phyloP scores from a whole-genome alignment of 1,140 invertebrate genomes.

The Eriosoma lanigerum region DNA sequence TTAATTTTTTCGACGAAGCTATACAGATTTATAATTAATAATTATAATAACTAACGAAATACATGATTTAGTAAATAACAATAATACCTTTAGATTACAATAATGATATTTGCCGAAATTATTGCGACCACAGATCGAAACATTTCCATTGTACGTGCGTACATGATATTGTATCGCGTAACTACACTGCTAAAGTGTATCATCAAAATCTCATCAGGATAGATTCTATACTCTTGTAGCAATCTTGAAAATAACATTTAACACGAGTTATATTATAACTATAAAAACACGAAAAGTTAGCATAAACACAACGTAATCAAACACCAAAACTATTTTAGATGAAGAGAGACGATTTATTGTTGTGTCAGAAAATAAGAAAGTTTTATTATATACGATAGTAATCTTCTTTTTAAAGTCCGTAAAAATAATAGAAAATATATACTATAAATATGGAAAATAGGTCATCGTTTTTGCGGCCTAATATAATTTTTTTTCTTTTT shows the following conservation, averaged over 20 bases:
- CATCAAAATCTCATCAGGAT: conserved; percentile 30
- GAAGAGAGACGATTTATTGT: conserved; percentile 9
- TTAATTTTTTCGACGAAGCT: no score
- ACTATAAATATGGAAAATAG: background rate
- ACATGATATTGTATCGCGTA: no score
- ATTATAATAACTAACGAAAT: no score
- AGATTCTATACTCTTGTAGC: background rate
- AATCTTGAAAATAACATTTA: background rate
- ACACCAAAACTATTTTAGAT: background rate
- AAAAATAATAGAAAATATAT: background rate
- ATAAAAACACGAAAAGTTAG: background rate
- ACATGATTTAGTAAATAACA: no score
- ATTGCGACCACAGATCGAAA: no score
- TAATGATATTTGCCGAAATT: no score
- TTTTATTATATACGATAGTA: conserved; percentile 1
- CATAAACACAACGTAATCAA: background rate
- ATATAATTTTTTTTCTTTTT: background rate
- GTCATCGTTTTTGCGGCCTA: background rate
- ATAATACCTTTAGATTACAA: no score
- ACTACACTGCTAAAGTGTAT: background rate
- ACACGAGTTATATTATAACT: background rate
- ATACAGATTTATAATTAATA: no score
- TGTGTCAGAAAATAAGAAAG: background rate
- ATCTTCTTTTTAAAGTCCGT: background rate
- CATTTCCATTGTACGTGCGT: no score